Base-by-base conservation (phyloP, 2,113 vertebrate species). In the Lanius ludovicianus region DNA sequence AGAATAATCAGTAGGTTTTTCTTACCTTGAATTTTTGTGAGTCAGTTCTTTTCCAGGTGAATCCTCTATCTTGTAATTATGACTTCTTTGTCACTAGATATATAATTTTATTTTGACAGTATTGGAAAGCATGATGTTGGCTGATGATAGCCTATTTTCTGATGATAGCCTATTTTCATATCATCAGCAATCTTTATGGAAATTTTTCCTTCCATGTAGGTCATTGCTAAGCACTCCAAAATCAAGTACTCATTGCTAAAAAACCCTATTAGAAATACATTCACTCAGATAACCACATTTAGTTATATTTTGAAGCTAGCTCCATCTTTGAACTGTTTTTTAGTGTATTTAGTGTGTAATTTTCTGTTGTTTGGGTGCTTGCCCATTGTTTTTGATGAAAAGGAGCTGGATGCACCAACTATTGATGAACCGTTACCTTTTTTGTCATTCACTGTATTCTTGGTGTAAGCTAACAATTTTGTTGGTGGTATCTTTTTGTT, bases 91-190 rank as follows among this genome's bases (percentile, higher is more conserved):
- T 78, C 50, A 46, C 23, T 85, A 73, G 70, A 60, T 35, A 3
- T 15, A 39, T 85, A 69, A 35, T 71, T 85, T 82, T 89, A 62
- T 91, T 89, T 93, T 87, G 60, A 78, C 69, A 50, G 42, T 67
- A 50, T 74, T 68, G 44, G 52, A 80, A 85, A 83, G 79, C 44
- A 15, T 2, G 11, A 52, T 83, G 21, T 60, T 87, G 92, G 80
- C 81, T 93, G 42, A 81, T 86, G 68, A 47, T 70, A 67, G 56
- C 69, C 85, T 87, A 33, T 82, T 94, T 91, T 91, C 47, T 93
- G 42, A 81, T 86, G 68, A 47, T 70, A 67, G 56, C 69, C 85
- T 87, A 33, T 82, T 94, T 91, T 91, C 50, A 11, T 70, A 73
- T 94, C 55, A 78, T 89, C 56, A 81, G 74, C 44, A 70, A 46